These are phyloP conservation scores for Bradypodion ventrale DNA, from an alignment of 2,797 vertebrate species.

Conservation along the genomic window DNA sequence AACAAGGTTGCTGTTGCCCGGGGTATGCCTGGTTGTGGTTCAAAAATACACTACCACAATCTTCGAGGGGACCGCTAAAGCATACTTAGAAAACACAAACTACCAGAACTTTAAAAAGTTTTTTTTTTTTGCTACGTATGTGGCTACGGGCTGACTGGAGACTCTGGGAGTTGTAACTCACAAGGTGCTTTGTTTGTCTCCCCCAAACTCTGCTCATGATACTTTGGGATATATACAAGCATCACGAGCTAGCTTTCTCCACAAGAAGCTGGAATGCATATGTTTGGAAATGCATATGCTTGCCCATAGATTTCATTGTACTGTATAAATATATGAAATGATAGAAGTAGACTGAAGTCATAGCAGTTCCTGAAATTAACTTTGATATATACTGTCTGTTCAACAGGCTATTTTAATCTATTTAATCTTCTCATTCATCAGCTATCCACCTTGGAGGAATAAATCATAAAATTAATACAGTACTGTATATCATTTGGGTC, in stretches of 20 bases:
- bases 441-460: conserved; percentile 18
- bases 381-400: not conserved
- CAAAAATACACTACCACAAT: too few species aligned
- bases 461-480: conserved; percentile 52
- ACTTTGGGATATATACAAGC: not conserved
- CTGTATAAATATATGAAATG: not conserved
- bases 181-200: too few species aligned
- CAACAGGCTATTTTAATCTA: conserved; percentile 15
- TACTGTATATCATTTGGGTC: conserved; percentile 52
- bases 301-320: not conserved
- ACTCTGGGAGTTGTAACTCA: too few species aligned
- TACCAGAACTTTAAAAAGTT: too few species aligned
- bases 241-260: not conserved
- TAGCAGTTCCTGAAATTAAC: not conserved
- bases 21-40: too few species aligned
- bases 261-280: not conserved
- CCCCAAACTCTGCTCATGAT: too few species aligned
- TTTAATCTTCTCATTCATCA: conserved; percentile 17
- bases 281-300: not conserved
- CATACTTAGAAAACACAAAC: too few species aligned
- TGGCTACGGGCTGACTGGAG: too few species aligned
- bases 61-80: too few species aligned
- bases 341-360: not conserved
- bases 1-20: too few species aligned
- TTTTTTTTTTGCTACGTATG: too few species aligned